These are phyloP conservation scores for Vulpes ferrilata DNA, from an alignment of 2,113 vertebrate genomes.

Conservation along the genomic window DNA sequence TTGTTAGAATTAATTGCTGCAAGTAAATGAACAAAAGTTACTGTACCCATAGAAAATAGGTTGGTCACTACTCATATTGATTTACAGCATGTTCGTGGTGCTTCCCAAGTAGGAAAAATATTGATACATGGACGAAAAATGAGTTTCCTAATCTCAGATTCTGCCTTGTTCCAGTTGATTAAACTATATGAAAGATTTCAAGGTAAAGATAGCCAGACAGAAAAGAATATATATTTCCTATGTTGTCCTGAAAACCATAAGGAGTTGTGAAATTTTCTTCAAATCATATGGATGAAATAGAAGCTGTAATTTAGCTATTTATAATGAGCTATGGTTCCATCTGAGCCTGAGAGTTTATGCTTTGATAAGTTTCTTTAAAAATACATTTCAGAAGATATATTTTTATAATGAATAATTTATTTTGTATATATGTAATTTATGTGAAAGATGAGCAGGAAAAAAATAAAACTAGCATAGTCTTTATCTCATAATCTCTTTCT, in stretches of 20 bases:
- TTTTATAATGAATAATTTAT: slow-evolving; percentile 85
- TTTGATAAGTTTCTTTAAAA: slow-evolving; percentile 82
- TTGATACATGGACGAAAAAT: neutral
- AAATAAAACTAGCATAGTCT: neutral
- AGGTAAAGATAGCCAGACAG: slow-evolving; percentile 59
- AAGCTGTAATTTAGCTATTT: slow-evolving; percentile 73
- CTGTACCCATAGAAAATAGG: neutral
- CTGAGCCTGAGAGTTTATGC: slow-evolving; percentile 78
- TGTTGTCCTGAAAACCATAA: slow-evolving; percentile 65
- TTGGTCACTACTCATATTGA: neutral
- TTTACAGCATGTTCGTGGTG: neutral
- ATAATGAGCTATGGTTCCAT: slow-evolving; percentile 72
- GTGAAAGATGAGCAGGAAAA: neutral
- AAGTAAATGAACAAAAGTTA: slow-evolving; percentile 44
- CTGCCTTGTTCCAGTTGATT: neutral
- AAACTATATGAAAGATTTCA: slow-evolving; percentile 66
- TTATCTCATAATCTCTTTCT: neutral
- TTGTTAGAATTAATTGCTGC: neutral
- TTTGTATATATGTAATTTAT: slow-evolving; percentile 78
- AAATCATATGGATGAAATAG: slow-evolving; percentile 75
- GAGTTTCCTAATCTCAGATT: neutral
- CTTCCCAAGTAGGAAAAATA: slow-evolving; percentile 17
- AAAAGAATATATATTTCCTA: slow-evolving; percentile 72
- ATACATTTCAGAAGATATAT: slow-evolving; percentile 78
- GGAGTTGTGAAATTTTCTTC: slow-evolving; percentile 58